A percentile compares a stretch with the other conserved stretches of the same genome.
These are phyloP conservation scores for Podargus strigoides DNA, from an alignment of 2,797 vertebrate genomes.

Conservation along the genomic window DNA sequence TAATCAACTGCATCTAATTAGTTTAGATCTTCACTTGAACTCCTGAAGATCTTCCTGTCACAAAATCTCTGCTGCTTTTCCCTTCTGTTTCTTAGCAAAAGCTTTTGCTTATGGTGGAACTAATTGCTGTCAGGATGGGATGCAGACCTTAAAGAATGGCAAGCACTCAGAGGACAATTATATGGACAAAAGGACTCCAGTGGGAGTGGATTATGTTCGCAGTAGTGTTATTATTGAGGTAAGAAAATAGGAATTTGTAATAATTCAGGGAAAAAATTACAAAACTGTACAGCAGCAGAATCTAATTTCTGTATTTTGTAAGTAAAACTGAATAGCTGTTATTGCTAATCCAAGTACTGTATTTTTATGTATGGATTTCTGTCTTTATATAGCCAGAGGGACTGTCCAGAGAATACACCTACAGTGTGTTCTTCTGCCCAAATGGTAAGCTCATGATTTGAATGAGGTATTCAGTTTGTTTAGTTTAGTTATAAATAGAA, in stretches of 20 bases:
- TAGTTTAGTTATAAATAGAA: neutral
- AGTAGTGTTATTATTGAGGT: constrained; percentile 88
- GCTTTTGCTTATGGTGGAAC: constrained; percentile 86
- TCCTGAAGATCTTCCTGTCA: neutral
- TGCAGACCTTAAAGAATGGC: constrained; percentile 71
- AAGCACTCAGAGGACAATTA: constrained; percentile 73
- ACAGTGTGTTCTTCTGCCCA: constrained; percentile 94
- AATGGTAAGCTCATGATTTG: constrained; percentile 79
- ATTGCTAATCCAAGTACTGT: neutral
- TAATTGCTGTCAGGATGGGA: constrained; percentile 82
- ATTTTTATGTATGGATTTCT: constrained; percentile 23
- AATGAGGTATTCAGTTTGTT: neutral
- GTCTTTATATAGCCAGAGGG: constrained; percentile 84
- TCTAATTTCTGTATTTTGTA: neutral
- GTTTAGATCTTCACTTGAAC: neutral
- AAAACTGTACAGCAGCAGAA: neutral
- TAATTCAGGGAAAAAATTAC: neutral
- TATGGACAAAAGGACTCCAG: constrained; percentile 72
- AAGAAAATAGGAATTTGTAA: neutral
- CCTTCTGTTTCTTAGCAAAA: constrained; percentile 75
- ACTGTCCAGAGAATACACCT: constrained; percentile 87
- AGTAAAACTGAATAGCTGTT: neutral
- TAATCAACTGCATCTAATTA: neutral
- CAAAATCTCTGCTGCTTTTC: neutral
- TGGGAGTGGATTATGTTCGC: constrained; percentile 81